These are phyloP conservation scores for Polyommatus icarus DNA, from an alignment of 2,888 invertebrate species.

Conservation along the genomic window DNA sequence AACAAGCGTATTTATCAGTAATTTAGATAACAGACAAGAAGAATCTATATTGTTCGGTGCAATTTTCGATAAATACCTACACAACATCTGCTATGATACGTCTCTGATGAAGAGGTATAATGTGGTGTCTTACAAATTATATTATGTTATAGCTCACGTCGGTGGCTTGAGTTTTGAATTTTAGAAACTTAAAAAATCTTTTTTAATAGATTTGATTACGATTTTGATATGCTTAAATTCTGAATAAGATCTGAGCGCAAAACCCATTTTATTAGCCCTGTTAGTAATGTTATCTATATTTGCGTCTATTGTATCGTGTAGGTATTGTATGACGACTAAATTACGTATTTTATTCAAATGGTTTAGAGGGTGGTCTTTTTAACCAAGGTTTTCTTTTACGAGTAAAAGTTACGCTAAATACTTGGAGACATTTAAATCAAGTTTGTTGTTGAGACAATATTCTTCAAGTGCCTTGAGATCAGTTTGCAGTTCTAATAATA, in stretches of 20 bases:
- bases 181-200: no score
- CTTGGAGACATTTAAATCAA: neutral
- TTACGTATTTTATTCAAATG: neutral
- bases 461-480: neutral
- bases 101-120: no score
- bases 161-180: no score
- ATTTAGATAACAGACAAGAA: no score
- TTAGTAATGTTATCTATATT: neutral
- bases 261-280: neutral
- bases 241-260: neutral
- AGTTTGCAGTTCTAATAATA: no score
- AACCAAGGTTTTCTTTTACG: neutral
- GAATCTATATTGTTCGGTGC: no score
- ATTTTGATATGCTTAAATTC: neutral
- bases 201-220: no score
- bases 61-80: no score
- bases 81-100: no score
- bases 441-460: neutral
- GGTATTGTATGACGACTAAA: neutral
- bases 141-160: no score
- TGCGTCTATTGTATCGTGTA: neutral
- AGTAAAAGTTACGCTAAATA: conserved; percentile 6
- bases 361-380: neutral
- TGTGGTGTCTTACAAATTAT: no score
- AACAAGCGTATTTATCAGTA: no score